phyloP scores from a whole-genome alignment of 2,797 vertebrate species.

The Bryconaethiops microstoma region DNA sequence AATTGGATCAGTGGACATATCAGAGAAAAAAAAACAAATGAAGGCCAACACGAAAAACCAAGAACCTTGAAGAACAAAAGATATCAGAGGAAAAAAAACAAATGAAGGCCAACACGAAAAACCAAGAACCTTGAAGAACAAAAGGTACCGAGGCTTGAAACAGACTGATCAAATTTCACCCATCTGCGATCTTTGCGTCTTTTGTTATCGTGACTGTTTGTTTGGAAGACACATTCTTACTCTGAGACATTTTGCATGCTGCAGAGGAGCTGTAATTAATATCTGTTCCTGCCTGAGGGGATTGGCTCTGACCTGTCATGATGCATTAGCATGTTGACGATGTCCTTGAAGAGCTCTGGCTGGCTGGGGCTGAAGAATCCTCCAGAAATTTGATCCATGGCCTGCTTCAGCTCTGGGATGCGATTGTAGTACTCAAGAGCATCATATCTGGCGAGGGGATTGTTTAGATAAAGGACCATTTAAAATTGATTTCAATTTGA shows the following conservation, averaged over 20 bases:
- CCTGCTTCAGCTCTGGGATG: constrained; percentile 85
- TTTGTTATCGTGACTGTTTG: neutral
- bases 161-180: neutral
- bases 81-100: neutral
- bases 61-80: neutral
- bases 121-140: neutral
- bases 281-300: neutral
- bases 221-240: neutral
- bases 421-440: constrained; percentile 84
- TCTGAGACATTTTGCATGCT: neutral
- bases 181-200: neutral
- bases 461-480: neutral
- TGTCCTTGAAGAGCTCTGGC: constrained; percentile 87
- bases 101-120: neutral
- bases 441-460: constrained; percentile 77
- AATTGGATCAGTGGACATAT: neutral
- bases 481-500: neutral
- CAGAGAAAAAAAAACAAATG: neutral
- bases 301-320: constrained; percentile 82
- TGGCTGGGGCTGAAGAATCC: constrained; percentile 86
- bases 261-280: neutral
- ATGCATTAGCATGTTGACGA: constrained; percentile 90
- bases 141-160: neutral
- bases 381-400: constrained; percentile 85
- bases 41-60: neutral